Evolutionary conservation across 2,113 vertebrate genomes (phyloP).

Genomic region (Jacana jacana): DNA sequence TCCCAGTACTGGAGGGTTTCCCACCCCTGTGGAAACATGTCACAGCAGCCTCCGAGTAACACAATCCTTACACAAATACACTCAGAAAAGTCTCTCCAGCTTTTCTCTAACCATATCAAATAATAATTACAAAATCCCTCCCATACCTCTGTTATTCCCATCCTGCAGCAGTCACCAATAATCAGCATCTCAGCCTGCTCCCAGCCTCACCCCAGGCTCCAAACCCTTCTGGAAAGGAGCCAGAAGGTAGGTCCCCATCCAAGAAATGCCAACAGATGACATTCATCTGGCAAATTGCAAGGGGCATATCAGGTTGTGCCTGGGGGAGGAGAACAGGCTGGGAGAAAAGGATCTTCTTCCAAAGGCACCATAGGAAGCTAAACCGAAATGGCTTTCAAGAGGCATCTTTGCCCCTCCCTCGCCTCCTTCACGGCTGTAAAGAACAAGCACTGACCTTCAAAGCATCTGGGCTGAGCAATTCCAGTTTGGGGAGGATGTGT

Average conservation of each 20-base stretch:
- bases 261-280: conserved; percentile 38
- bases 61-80: neutral
- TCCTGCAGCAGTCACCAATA: neutral
- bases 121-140: neutral
- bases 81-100: neutral
- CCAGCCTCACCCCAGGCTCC: neutral
- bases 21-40: neutral
- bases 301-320: conserved; percentile 36
- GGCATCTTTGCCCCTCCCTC: neutral
- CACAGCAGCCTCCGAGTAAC: neutral
- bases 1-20: neutral
- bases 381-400: conserved; percentile 46
- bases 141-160: neutral
- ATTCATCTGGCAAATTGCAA: conserved; percentile 20
- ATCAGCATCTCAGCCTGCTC: neutral
- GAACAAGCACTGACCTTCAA: conserved; percentile 16
- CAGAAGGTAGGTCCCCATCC: conserved; percentile 12
- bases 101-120: neutral
- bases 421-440: neutral
- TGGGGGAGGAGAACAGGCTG: neutral
- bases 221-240: conserved; percentile 8
- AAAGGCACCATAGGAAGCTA: neutral
- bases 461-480: conserved; percentile 8
- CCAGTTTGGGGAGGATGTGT: neutral
- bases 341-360: conserved; percentile 33